A percentile compares a stretch with the other conserved stretches of the same genome.
These are phyloP conservation scores for Morpho achilles DNA, from an alignment of 2,888 invertebrate species.

Conservation along the genomic window DNA sequence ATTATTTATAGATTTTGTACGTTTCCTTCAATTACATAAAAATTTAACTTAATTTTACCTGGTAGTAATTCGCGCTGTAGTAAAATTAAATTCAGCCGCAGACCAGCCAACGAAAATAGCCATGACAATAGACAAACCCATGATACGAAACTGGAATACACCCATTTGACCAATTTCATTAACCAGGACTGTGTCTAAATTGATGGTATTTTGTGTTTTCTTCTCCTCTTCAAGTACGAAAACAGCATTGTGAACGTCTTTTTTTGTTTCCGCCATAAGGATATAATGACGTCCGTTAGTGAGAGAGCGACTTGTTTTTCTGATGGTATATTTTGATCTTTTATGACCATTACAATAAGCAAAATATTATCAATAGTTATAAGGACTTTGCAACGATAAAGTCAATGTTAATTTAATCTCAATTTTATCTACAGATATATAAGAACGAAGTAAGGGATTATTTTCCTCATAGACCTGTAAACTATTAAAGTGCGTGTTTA, in stretches of 20 bases:
- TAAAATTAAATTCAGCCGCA: slow-evolving; percentile 57
- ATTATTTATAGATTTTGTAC: too few species aligned
- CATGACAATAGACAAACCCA: slow-evolving; percentile 39
- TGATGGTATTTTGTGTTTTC: slow-evolving; percentile 31
- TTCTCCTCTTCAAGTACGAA: slow-evolving; percentile 19
- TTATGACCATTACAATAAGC: too few species aligned
- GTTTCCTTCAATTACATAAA: too few species aligned
- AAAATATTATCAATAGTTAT: too few species aligned
- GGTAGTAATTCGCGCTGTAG: slow-evolving; percentile 53
- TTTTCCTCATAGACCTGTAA: too few species aligned
- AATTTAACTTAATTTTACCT: slow-evolving; percentile 38
- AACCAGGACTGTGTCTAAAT: slow-evolving; percentile 53
- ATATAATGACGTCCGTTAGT: background rate
- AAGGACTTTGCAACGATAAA: too few species aligned
- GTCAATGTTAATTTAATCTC: too few species aligned
- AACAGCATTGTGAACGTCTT: background rate
- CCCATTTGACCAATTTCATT: slow-evolving; percentile 65
- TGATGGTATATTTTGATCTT: background rate
- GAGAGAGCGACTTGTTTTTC: background rate
- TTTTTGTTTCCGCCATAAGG: slow-evolving; percentile 35
- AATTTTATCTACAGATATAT: too few species aligned
- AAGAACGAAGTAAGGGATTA: too few species aligned
- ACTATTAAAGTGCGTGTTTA: too few species aligned
- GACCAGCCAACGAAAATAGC: slow-evolving; percentile 51
- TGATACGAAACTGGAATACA: slow-evolving; percentile 45